Conservation (phyloP, 2,797 vertebrate species). For the Buceros bicornis region DNA sequence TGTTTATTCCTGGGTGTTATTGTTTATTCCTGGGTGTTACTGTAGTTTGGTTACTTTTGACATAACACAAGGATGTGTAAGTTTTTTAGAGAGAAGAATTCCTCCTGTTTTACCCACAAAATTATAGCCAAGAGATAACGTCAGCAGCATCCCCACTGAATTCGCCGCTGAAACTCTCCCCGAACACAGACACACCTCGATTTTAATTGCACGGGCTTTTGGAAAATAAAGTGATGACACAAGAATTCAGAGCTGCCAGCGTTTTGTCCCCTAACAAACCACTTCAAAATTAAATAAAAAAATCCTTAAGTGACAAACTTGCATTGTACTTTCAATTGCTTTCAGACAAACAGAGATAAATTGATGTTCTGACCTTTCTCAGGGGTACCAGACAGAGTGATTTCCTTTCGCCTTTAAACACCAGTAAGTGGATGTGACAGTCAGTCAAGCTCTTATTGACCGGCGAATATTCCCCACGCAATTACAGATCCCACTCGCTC, state of each 20-base stretch:
- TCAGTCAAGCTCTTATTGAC: not conserved
- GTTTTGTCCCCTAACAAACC: not conserved
- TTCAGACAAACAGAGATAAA: not conserved
- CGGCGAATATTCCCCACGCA: not conserved
- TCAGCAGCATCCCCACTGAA: not conserved
- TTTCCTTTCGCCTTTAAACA: not conserved
- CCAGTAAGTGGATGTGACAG: slow-evolving; percentile 2
- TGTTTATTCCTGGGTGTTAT: too few species aligned
- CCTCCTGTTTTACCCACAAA: not conserved
- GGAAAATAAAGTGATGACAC: not conserved
- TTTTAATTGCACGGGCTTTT: not conserved
- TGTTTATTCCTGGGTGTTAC: too few species aligned
- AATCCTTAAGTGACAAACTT: not conserved
- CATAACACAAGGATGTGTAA: too few species aligned
- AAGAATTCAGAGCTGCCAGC: not conserved
- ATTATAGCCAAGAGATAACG: not conserved
- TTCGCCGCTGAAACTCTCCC: not conserved
- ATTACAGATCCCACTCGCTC: not conserved
- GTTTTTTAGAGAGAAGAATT: not conserved
- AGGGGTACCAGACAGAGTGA: not conserved
- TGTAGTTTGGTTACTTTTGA: too few species aligned
- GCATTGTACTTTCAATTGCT: not conserved
- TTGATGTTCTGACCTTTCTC: not conserved
- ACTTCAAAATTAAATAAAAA: not conserved
- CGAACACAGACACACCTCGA: not conserved